Evolutionary conservation across 2,797 vertebrate genomes (phyloP).

Genomic region (Diplodus puntazzo): DNA sequence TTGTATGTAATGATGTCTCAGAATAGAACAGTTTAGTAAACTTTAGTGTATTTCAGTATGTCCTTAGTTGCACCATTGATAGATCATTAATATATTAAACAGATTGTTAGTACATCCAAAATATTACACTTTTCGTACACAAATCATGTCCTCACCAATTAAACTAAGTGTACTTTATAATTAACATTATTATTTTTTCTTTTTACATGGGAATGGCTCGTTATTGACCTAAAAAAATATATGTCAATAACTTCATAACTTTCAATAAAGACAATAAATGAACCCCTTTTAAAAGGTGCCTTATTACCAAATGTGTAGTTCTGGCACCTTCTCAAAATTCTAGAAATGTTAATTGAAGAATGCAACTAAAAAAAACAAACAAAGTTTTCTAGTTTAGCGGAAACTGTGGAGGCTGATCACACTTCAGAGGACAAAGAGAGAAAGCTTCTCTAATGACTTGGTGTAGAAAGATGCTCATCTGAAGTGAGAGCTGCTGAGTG

Average conservation of each 20-base stretch:
- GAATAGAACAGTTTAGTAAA: too few species aligned
- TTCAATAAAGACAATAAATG: not conserved
- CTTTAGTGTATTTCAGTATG: too few species aligned
- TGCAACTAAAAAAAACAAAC: not conserved
- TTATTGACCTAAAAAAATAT: too few species aligned
- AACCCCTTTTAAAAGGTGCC: not conserved
- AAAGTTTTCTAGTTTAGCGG: not conserved
- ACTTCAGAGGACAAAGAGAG: not conserved
- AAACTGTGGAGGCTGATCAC: not conserved
- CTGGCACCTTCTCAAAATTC: not conserved
- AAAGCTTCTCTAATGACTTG: not conserved
- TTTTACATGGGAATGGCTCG: too few species aligned
- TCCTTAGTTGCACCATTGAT: too few species aligned
- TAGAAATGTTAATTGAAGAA: not conserved
- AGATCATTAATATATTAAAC: too few species aligned
- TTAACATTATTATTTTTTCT: too few species aligned
- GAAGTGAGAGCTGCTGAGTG: not conserved
- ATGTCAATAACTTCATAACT: not conserved
- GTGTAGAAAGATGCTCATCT: conserved; percentile 7
- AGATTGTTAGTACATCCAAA: too few species aligned
- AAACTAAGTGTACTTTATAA: too few species aligned
- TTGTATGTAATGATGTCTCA: too few species aligned
- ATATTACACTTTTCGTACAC: too few species aligned
- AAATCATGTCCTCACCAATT: too few species aligned
- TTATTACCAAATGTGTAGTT: not conserved